Conservation (phyloP, 2,113 vertebrate species). For the Cynopterus brachyotis region DNA sequence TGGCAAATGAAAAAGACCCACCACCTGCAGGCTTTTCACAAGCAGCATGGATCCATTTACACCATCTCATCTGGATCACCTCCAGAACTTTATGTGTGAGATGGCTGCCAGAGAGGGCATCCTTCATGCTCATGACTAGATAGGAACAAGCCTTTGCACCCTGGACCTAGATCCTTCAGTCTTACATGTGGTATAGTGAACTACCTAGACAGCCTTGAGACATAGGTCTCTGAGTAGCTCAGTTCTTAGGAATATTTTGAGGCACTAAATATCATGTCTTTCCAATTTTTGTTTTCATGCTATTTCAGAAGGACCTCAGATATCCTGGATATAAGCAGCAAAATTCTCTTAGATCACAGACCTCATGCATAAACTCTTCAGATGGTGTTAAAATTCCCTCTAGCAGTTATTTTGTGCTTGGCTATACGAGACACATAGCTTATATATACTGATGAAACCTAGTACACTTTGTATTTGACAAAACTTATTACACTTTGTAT, state of each 20-base stretch:
- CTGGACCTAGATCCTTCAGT: background rate
- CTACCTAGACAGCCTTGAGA: background rate
- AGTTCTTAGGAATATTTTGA: background rate
- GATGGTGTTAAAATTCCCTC: background rate
- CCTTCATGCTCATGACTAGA: background rate
- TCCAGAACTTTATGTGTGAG: accelerated
- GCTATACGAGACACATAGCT: background rate
- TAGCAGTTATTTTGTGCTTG: background rate
- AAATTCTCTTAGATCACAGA: background rate
- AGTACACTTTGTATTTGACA: background rate
- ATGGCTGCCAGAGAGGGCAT: background rate
- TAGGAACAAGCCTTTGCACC: too few species aligned
- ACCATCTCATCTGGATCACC: background rate
- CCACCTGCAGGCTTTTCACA: background rate
- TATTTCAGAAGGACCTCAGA: background rate
- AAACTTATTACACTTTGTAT: background rate
- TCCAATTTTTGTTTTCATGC: background rate
- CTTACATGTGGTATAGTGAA: accelerated
- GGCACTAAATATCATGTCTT: background rate
- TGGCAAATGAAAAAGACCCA: background rate
- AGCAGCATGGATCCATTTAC: too few species aligned
- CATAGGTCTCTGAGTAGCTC: background rate
- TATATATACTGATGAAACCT: background rate
- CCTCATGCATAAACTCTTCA: background rate
- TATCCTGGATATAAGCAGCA: background rate